Percentiles rank a stretch among this genome's conserved stretches.
Evolutionary conservation across 2,113 vertebrate genomes (phyloP).

Genomic region (Xyliphius kryptos): DNA sequence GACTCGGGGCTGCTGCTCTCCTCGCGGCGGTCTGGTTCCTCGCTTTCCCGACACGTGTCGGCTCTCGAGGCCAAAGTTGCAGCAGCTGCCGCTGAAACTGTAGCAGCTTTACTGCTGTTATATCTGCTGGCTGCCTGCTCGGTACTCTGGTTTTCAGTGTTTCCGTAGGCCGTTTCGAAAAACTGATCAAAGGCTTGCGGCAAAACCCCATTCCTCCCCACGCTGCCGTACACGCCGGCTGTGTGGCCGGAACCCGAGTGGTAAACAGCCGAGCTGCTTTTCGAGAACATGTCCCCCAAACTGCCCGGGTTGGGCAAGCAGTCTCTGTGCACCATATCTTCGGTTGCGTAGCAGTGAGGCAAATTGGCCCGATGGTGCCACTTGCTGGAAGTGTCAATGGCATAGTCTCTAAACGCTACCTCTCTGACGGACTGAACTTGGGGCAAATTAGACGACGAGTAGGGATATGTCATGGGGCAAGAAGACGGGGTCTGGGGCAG

Average conservation of each 20-base stretch:
- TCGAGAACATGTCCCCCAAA: slow-evolving; percentile 87
- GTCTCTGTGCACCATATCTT: slow-evolving; percentile 95
- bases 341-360: slow-evolving; percentile 86
- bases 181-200: slow-evolving; percentile 98
- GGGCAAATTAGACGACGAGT: slow-evolving; percentile 90
- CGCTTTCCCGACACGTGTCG: slow-evolving; percentile 69
- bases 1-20: slow-evolving; percentile 93
- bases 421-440: slow-evolving; percentile 97
- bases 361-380: slow-evolving; percentile 95
- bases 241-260: slow-evolving; percentile 76
- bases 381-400: slow-evolving; percentile 89
- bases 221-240: slow-evolving; percentile 83
- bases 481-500: slow-evolving; percentile 95
- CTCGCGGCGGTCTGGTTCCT: slow-evolving; percentile 68
- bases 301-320: slow-evolving; percentile 78
- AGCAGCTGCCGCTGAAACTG: slow-evolving; percentile 49
- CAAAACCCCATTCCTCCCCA: slow-evolving; percentile 91
- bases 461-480: slow-evolving; percentile 95
- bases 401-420: slow-evolving; percentile 98
- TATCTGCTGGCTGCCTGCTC: slow-evolving; percentile 77
- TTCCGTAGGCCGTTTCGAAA: slow-evolving; percentile 91
- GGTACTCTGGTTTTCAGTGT: slow-evolving; percentile 70
- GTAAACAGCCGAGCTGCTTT: slow-evolving; percentile 77
- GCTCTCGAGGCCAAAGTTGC: slow-evolving; percentile 61
- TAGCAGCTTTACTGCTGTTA: slow-evolving; percentile 64